Conservation (phyloP, 2,888 invertebrate species). For the Xanthorhoe designata region DNA sequence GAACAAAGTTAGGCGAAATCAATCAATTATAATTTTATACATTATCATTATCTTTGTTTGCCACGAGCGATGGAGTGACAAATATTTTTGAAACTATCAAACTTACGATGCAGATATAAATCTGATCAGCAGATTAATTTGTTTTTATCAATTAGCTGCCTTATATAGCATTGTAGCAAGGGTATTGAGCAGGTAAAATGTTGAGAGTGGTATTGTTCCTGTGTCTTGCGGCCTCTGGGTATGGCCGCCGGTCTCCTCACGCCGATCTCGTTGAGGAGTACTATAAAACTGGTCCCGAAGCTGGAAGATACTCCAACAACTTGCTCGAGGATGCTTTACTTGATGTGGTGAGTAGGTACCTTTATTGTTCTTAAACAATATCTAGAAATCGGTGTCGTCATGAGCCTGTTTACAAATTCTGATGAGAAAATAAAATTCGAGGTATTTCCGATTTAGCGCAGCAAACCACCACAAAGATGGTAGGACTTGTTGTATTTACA, state of each 20-base stretch:
- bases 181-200: slow-evolving; percentile 27
- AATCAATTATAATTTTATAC: background rate
- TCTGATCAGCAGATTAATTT: slow-evolving; percentile 29
- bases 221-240: slow-evolving; percentile 31
- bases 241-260: slow-evolving; percentile 48
- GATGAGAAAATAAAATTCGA: too few relatives aligned
- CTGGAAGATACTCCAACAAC: slow-evolving; percentile 51
- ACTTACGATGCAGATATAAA: slow-evolving; percentile 24
- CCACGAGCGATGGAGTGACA: background rate
- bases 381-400: too few relatives aligned
- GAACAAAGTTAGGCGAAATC: too few relatives aligned
- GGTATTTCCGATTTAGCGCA: too few relatives aligned
- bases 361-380: background rate
- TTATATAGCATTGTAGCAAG: slow-evolving; percentile 28
- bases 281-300: slow-evolving; percentile 39
- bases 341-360: slow-evolving; percentile 57
- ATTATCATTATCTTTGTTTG: slow-evolving; percentile 9
- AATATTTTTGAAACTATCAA: background rate
- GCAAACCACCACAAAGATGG: too few relatives aligned
- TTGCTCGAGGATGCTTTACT: slow-evolving; percentile 58
- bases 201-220: slow-evolving; percentile 37
- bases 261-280: slow-evolving; percentile 51
- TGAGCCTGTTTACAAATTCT: too few relatives aligned
- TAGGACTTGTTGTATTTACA: too few relatives aligned
- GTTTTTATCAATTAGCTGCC: slow-evolving; percentile 24